Conservation (phyloP, 2,888 invertebrate genomes). For the Eupsilia transversa region DNA sequence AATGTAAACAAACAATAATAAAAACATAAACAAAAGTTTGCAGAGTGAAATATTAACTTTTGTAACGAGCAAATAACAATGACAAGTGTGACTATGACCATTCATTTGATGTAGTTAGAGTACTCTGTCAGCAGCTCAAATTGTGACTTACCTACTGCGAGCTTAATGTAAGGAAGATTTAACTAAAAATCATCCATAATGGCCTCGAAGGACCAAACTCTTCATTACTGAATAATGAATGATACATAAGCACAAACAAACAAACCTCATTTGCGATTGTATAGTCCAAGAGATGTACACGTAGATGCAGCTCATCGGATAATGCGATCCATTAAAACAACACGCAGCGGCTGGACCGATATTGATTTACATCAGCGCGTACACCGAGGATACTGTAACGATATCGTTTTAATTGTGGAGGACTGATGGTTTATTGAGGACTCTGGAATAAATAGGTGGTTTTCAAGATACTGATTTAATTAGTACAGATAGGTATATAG, state of each 20-base stretch:
- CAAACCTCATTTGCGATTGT: constrained; percentile 1
- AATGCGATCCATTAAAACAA: constrained; percentile 75
- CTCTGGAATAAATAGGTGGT: not conserved
- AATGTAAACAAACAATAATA: too few relatives aligned
- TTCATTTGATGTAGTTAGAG: not conserved
- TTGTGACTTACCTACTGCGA: not conserved
- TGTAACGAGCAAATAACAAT: too few relatives aligned
- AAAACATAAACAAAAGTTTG: too few relatives aligned
- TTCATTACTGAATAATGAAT: not conserved
- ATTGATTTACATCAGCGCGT: constrained; percentile 71
- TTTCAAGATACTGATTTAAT: constrained; percentile 11
- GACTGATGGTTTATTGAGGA: constrained; percentile 30
- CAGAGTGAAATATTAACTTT: too few relatives aligned
- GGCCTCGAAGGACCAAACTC: not conserved
- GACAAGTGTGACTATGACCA: too few relatives aligned
- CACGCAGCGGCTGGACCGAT: constrained; percentile 72
- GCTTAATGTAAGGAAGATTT: not conserved
- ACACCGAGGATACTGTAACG: constrained; percentile 9
- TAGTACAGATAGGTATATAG: too few relatives aligned
- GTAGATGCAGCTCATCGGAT: constrained; percentile 69
- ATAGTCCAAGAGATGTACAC: constrained; percentile 19
- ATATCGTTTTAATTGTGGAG: constrained; percentile 44
- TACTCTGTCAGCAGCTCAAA: not conserved
- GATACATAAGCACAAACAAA: not conserved
- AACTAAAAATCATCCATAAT: not conserved